phyloP scores from a whole-genome alignment of 2,113 vertebrate genomes.

The Oncorhynchus keta region DNA sequence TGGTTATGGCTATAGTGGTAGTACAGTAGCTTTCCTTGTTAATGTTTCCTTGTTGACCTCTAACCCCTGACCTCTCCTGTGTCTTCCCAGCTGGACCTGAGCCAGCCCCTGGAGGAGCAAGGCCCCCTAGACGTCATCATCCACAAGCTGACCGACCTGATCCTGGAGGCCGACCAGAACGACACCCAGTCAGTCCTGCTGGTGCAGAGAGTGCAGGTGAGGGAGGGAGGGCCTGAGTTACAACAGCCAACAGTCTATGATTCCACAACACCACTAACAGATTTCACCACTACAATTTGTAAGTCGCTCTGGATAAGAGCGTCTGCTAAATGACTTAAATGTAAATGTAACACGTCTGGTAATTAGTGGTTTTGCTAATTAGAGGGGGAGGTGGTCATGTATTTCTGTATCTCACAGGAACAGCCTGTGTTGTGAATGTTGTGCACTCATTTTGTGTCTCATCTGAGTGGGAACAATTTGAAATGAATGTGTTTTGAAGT shows the following conservation, averaged over 20 bases:
- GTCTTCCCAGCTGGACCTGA: slow-evolving; percentile 85
- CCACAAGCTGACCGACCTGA: slow-evolving; percentile 97
- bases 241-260: background rate
- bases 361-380: background rate
- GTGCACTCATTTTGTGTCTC: background rate
- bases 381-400: background rate
- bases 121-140: slow-evolving; percentile 97
- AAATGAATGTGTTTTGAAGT: background rate
- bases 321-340: too few species aligned
- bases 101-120: slow-evolving; percentile 92
- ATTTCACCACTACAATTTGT: background rate
- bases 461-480: background rate
- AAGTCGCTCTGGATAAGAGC: too few species aligned
- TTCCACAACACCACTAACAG: background rate
- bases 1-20: background rate
- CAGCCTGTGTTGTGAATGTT: background rate
- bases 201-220: slow-evolving; percentile 94
- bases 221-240: background rate
- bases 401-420: slow-evolving; percentile 3
- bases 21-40: background rate
- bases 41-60: background rate
- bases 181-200: slow-evolving; percentile 89
- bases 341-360: background rate
- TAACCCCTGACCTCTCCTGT: slow-evolving; percentile 38
- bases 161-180: slow-evolving; percentile 97